Evolutionary conservation across 2,113 vertebrate species (phyloP).

Genomic region (Calyptommatus sinebrachiatus): DNA sequence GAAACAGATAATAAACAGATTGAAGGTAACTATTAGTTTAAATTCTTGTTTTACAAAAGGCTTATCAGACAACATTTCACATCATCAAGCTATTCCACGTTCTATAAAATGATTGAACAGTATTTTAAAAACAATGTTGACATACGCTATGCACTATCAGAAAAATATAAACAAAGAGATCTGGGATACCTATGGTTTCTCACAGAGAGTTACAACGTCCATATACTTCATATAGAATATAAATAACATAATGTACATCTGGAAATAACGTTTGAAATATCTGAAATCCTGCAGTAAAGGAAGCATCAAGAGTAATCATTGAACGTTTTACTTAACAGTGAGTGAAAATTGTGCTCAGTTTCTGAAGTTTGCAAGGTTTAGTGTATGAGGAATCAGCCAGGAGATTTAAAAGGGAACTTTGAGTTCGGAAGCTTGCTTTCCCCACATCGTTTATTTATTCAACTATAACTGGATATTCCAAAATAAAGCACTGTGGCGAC

Average conservation of each 20-base stretch:
- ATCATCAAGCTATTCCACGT: background rate
- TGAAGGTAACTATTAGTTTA: background rate
- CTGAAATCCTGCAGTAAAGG: too few relatives aligned
- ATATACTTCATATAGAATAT: background rate
- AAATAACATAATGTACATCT: too few relatives aligned
- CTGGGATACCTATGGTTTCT: background rate
- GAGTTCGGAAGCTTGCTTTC: background rate
- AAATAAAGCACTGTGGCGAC: too few relatives aligned
- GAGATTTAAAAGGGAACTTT: background rate
- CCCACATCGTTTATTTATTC: too few relatives aligned
- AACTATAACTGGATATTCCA: too few relatives aligned
- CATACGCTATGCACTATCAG: background rate
- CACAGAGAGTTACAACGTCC: background rate
- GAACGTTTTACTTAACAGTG: too few relatives aligned
- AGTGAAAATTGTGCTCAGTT: too few relatives aligned
- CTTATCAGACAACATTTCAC: background rate
- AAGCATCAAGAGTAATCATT: too few relatives aligned
- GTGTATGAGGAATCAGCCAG: too few relatives aligned
- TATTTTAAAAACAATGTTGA: background rate
- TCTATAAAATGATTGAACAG: background rate
- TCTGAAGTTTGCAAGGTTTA: background rate
- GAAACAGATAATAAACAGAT: background rate
- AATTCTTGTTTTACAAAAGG: background rate
- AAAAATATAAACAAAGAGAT: background rate
- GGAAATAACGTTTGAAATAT: too few relatives aligned